phyloP scores from a whole-genome alignment of 2,888 invertebrate genomes.

The Hirudinaria manillensis region DNA sequence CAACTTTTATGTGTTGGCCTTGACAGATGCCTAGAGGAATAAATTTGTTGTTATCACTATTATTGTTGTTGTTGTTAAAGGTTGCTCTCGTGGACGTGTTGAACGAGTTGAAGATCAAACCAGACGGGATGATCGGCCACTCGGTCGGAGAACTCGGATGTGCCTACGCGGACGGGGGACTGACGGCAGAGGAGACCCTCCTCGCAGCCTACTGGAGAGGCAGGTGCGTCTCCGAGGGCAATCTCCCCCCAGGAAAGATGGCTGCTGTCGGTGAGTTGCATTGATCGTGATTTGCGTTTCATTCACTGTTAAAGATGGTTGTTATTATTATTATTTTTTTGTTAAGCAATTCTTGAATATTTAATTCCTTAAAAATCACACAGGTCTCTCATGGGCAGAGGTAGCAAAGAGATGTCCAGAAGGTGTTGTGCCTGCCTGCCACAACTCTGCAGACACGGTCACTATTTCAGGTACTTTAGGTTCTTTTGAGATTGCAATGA shows the following conservation, averaged over 20 bases:
- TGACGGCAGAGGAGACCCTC: constrained; percentile 87
- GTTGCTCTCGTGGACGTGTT: constrained; percentile 88
- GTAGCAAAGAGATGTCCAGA: constrained; percentile 49
- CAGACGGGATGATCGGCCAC: constrained; percentile 93
- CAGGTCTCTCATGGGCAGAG: constrained; percentile 53
- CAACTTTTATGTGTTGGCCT: not conserved
- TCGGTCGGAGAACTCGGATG: constrained; percentile 90
- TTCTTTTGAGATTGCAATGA: not conserved
- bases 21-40: not conserved
- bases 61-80: constrained; percentile 44
- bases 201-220: constrained; percentile 84
- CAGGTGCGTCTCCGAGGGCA: constrained; percentile 49
- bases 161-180: constrained; percentile 90
- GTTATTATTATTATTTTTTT: not conserved
- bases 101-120: constrained; percentile 66
- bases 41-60: not conserved
- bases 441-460: constrained; percentile 87
- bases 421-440: constrained; percentile 65
- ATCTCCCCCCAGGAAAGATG: constrained; percentile 47
- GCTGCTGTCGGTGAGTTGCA: constrained; percentile 52
- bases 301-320: not conserved
- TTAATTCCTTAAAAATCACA: not conserved
- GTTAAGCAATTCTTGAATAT: not conserved
- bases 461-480: constrained; percentile 73
- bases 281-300: not conserved